phyloP scores from a whole-genome alignment of 2,888 invertebrate species.

The Anoncus sp. region DNA sequence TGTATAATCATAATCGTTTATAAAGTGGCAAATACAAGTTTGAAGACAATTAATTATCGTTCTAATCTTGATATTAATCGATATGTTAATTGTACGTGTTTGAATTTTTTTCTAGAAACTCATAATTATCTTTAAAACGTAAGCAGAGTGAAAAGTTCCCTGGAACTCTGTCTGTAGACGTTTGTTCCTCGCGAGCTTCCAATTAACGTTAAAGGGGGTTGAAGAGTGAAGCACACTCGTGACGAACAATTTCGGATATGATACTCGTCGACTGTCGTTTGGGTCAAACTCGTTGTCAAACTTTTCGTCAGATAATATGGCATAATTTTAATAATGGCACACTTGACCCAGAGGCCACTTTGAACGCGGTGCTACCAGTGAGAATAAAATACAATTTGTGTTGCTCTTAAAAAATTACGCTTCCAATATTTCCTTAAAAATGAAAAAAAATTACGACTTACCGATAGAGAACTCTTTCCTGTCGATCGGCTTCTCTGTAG shows the following conservation, averaged over 20 bases:
- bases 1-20: not conserved
- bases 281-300: too few relatives aligned
- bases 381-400: not conserved
- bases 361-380: too few relatives aligned
- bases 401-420: too few relatives aligned
- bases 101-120: too few relatives aligned
- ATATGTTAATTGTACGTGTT: too few relatives aligned
- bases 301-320: not conserved
- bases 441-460: too few relatives aligned
- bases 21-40: constrained; percentile 5
- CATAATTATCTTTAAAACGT: too few relatives aligned
- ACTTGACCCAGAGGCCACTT: constrained; percentile 6
- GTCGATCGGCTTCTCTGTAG: constrained; percentile 93
- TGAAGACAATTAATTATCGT: not conserved
- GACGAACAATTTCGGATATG: constrained; percentile 24
- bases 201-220: constrained; percentile 62
- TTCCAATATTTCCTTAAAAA: too few relatives aligned
- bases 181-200: constrained; percentile 49
- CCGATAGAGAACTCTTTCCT: constrained; percentile 94
- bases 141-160: too few relatives aligned
- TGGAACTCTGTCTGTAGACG: not conserved
- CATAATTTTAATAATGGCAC: constrained; percentile 27
- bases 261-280: not conserved
- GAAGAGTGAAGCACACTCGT: constrained; percentile 34
- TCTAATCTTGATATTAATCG: too few relatives aligned